A percentile compares a stretch with the other conserved stretches of the same genome.
These are phyloP conservation scores for Oreortyx pictus DNA, from an alignment of 2,797 vertebrate genomes.

Conservation along the genomic window DNA sequence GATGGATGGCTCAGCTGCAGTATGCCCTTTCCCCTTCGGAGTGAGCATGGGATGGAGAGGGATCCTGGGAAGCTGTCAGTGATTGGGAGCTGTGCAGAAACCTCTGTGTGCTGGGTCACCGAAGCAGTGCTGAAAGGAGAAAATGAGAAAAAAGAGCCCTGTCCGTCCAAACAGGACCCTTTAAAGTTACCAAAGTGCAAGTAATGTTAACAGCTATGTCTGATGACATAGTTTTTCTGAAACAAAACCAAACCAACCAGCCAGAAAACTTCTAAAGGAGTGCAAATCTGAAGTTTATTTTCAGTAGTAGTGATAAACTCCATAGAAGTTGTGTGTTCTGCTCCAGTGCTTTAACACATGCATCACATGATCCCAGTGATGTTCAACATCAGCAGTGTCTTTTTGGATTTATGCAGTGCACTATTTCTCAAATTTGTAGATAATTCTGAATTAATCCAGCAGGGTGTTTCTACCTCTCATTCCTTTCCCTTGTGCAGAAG, in stretches of 20 bases:
- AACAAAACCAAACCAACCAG: neutral
- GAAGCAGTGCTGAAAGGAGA: neutral
- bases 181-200: neutral
- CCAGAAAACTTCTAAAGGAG: neutral
- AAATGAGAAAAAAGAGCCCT: neutral
- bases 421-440: neutral
- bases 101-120: neutral
- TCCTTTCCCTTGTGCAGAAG: neutral
- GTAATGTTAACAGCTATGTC: neutral
- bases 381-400: neutral
- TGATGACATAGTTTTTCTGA: neutral
- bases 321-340: neutral
- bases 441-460: neutral
- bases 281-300: neutral
- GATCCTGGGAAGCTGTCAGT: slow-evolving; percentile 3
- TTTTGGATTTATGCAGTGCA: neutral
- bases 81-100: neutral
- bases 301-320: rapidly evolving
- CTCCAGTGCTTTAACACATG: neutral
- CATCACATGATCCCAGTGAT: neutral
- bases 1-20: neutral
- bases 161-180: neutral
- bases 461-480: neutral
- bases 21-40: neutral
- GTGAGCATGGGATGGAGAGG: neutral